These are phyloP conservation scores for Dastarcus helophoroides DNA, from an alignment of 2,888 invertebrate species.

Conservation along the genomic window DNA sequence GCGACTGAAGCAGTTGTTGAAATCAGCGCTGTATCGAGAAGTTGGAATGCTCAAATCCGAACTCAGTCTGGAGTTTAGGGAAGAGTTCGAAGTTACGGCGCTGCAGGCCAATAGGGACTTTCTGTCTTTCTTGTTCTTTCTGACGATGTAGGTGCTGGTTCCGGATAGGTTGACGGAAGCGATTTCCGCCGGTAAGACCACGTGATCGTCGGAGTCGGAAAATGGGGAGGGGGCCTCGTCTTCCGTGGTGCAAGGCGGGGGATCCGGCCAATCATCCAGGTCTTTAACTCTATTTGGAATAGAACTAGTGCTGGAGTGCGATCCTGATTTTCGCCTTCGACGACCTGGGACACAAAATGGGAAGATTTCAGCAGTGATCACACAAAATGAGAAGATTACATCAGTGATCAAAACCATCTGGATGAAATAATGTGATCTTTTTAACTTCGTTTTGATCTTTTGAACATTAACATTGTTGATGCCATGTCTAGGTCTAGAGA, in stretches of 20 bases:
- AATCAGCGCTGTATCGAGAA: constrained; percentile 46
- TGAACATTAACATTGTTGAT: too few species aligned
- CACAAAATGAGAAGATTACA: too few species aligned
- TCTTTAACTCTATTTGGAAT: constrained; percentile 56
- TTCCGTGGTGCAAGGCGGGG: constrained; percentile 53
- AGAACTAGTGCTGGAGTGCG: constrained; percentile 59
- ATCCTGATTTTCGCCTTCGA: constrained; percentile 32
- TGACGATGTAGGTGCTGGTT: constrained; percentile 70
- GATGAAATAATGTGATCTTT: too few species aligned
- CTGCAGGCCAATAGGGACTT: constrained; percentile 51
- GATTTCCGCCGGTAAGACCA: constrained; percentile 29
- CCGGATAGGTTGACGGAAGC: constrained; percentile 41
- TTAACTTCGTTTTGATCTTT: too few species aligned
- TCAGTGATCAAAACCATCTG: too few species aligned
- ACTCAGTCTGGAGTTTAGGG: constrained; percentile 51
- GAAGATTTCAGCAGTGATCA: too few species aligned
- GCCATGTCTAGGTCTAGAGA: too few species aligned
- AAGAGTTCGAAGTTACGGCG: constrained; percentile 41
- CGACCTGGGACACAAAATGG: too few species aligned
- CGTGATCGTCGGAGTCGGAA: constrained; percentile 47
- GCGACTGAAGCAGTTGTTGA: constrained; percentile 43
- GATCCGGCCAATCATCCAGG: constrained; percentile 66
- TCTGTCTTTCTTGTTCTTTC: constrained; percentile 59
- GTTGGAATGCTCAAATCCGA: constrained; percentile 51
- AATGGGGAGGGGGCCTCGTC: constrained; percentile 57